Percentiles rank a stretch among this genome's conserved stretches.
phyloP scores from a whole-genome alignment of 1,140 invertebrate species.

The Dreissena rostriformis region DNA sequence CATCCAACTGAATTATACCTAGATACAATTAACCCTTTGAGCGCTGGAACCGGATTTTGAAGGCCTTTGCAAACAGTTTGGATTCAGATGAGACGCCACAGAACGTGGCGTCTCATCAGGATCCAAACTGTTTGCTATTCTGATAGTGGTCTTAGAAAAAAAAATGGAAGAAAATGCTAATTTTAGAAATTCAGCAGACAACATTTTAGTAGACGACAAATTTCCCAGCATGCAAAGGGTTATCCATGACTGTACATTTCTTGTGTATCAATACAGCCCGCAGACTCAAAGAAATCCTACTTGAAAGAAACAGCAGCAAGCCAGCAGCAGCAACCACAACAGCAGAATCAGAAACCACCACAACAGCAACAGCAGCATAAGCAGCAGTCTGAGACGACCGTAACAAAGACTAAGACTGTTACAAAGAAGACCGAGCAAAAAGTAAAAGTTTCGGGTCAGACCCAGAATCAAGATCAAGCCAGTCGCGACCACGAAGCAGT shows the following conservation, averaged over 20 bases:
- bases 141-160: too few relatives aligned
- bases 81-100: too few relatives aligned
- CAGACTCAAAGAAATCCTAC: slow-evolving; percentile 34
- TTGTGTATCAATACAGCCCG: slow-evolving; percentile 18
- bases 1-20: too few relatives aligned
- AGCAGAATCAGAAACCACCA: slow-evolving; percentile 15
- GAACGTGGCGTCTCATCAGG: too few relatives aligned
- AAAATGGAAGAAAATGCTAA: too few relatives aligned
- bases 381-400: neutral
- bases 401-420: slow-evolving; percentile 17
- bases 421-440: slow-evolving; percentile 24
- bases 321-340: slow-evolving; percentile 13
- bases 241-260: neutral
- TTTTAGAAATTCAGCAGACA: too few relatives aligned
- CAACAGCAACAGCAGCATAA: slow-evolving; percentile 17
- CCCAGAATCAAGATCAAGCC: neutral
- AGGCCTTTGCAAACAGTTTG: too few relatives aligned
- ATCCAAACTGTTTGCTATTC: too few relatives aligned
- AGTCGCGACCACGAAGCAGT: slow-evolving; percentile 26
- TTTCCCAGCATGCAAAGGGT: too few relatives aligned
- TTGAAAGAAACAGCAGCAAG: slow-evolving; percentile 29
- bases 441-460: slow-evolving; percentile 43
- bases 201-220: too few relatives aligned
- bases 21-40: too few relatives aligned
- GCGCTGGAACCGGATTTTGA: too few relatives aligned